Conservation (phyloP, 2,888 invertebrate genomes). For the Troides helena region DNA sequence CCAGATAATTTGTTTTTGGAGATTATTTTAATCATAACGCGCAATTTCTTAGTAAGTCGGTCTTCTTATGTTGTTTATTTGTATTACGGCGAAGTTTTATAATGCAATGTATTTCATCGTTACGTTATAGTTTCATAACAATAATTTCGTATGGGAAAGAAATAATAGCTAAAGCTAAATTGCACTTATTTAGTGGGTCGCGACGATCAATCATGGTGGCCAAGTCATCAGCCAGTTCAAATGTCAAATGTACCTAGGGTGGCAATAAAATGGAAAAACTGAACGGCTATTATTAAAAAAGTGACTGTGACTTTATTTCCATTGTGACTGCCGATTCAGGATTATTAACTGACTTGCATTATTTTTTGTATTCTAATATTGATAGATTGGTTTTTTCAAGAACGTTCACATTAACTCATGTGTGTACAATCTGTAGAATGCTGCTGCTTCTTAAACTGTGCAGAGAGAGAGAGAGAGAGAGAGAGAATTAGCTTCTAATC, state of each 20-base stretch:
- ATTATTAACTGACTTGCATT: slow-evolving; percentile 81
- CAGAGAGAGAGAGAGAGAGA: background rate
- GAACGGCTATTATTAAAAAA: slow-evolving; percentile 79
- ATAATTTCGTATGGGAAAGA: slow-evolving; percentile 65
- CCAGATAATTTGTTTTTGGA: slow-evolving; percentile 74
- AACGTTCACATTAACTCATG: slow-evolving; percentile 67
- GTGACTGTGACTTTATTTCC: slow-evolving; percentile 80
- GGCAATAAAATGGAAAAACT: slow-evolving; percentile 75
- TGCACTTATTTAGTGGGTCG: slow-evolving; percentile 78
- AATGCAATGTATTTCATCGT: slow-evolving; percentile 9
- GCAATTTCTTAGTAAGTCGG: slow-evolving; percentile 4
- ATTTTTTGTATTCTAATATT: slow-evolving; percentile 80
- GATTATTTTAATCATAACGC: slow-evolving; percentile 27
- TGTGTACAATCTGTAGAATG: slow-evolving; percentile 51
- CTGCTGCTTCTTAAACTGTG: slow-evolving; percentile 37
- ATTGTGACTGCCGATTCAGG: slow-evolving; percentile 79
- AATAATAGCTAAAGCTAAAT: slow-evolving; percentile 72
- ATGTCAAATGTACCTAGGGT: slow-evolving; percentile 80
- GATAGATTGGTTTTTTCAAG: slow-evolving; percentile 78
- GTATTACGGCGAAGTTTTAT: background rate
- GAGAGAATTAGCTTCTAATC: background rate
- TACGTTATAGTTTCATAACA: slow-evolving; percentile 43
- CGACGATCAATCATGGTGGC: slow-evolving; percentile 76
- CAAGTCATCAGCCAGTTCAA: slow-evolving; percentile 79
- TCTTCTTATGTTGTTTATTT: background rate